These are phyloP conservation scores for Alligator mississippiensis DNA, from an alignment of 2,113 vertebrate species.

Conservation along the genomic window DNA sequence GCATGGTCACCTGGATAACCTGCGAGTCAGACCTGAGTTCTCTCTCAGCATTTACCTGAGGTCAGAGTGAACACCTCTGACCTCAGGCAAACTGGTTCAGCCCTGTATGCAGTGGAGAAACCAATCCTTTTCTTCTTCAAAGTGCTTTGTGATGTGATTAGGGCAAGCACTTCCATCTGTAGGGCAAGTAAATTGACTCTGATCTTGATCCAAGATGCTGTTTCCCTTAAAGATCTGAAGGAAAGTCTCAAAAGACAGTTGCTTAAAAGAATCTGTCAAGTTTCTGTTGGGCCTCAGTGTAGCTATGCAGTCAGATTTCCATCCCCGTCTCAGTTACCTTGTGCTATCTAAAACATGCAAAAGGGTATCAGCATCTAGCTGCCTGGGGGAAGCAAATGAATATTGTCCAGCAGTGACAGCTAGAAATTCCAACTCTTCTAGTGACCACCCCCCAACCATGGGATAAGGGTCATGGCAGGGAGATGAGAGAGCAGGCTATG, in stretches of 20 bases:
- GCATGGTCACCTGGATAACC: background rate
- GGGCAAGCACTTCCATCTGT: slow-evolving; percentile 25
- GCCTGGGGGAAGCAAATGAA: background rate
- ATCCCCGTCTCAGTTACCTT: background rate
- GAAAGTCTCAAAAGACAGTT: slow-evolving; percentile 11
- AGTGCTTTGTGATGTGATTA: slow-evolving; percentile 30
- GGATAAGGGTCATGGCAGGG: background rate
- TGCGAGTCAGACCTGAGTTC: background rate
- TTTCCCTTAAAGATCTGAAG: slow-evolving; percentile 32
- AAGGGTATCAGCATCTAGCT: background rate
- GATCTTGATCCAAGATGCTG: slow-evolving; percentile 14
- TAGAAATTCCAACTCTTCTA: background rate
- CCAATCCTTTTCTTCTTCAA: slow-evolving; percentile 17
- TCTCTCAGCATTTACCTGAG: background rate
- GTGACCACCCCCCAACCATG: background rate
- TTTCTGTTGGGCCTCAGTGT: background rate
- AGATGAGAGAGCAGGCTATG: background rate
- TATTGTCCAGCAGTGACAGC: background rate
- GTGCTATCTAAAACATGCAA: background rate
- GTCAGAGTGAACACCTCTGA: background rate
- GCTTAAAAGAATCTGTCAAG: background rate
- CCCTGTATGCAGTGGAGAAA: slow-evolving; percentile 48
- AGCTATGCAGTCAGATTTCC: background rate
- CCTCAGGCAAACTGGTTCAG: slow-evolving; percentile 53
- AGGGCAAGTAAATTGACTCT: background rate